Percentiles rank a stretch among this genome's conserved stretches.
Conservation (phyloP, 2,113 vertebrate genomes). For the Periophthalmodon schlosseri region DNA sequence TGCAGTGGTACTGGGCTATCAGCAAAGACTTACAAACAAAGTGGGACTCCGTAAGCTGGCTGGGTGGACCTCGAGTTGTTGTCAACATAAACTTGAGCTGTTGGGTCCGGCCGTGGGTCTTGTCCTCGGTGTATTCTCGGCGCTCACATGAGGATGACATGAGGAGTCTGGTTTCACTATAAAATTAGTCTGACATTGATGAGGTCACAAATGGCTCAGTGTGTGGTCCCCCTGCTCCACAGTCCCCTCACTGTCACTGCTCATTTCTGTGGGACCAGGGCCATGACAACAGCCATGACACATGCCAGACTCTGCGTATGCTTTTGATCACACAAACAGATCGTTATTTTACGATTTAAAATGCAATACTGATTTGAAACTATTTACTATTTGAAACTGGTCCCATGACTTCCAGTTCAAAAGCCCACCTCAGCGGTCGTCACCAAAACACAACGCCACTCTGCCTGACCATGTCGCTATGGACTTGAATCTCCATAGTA, state of each 20-base stretch:
- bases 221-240: conserved; percentile 51
- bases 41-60: not conserved
- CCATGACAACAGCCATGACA: conserved; percentile 20
- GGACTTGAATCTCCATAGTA: no score
- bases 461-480: no score
- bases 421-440: no score
- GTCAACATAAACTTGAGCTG: no score
- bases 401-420: no score
- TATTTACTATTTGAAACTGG: no score
- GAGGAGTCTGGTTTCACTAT: conserved; percentile 75
- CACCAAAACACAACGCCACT: no score
- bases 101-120: conserved; percentile 23
- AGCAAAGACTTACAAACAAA: not conserved
- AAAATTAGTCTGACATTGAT: conserved; percentile 74
- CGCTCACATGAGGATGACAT: conserved; percentile 77
- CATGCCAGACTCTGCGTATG: not conserved
- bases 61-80: no score
- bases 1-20: not conserved
- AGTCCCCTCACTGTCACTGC: conserved; percentile 43
- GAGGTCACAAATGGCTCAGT: conserved; percentile 71
- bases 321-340: not conserved
- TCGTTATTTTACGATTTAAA: not conserved
- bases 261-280: not conserved
- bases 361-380: no score
- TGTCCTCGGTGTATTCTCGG: conserved; percentile 71